Evolutionary conservation across 2,113 vertebrate genomes (phyloP).

Genomic region (Pedionomus torquatus): DNA sequence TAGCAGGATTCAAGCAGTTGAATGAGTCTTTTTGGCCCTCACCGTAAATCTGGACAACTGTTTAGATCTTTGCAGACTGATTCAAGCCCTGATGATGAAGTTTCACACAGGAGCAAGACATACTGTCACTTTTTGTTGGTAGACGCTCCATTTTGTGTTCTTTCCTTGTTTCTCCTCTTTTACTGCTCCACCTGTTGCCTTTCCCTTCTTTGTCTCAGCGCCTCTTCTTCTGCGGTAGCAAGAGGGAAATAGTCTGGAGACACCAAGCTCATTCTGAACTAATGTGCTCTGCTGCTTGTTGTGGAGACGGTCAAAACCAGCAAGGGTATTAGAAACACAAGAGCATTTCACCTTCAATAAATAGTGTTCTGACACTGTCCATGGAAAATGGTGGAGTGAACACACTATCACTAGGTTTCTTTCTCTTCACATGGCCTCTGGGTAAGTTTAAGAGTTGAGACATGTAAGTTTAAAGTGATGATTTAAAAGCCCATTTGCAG

Average conservation of each 20-base stretch:
- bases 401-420: neutral
- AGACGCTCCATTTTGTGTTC: neutral
- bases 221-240: neutral
- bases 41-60: rapidly evolving
- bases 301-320: neutral
- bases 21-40: neutral
- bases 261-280: neutral
- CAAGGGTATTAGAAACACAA: neutral
- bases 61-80: neutral
- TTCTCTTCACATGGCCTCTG: neutral
- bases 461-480: neutral
- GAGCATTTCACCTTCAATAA: neutral
- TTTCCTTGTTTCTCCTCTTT: neutral
- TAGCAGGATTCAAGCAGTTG: neutral
- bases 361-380: neutral
- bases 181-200: neutral
- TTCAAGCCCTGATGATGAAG: neutral
- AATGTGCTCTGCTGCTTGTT: neutral
- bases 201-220: neutral
- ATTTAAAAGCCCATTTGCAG: neutral
- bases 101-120: neutral
- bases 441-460: neutral
- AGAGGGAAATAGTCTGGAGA: neutral
- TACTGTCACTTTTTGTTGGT: neutral
- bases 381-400: rapidly evolving